Evolutionary conservation across 2,113 vertebrate species (phyloP), one percentile per base, ranked within the genome.

Genomic region (Cottus gobio): DNA sequence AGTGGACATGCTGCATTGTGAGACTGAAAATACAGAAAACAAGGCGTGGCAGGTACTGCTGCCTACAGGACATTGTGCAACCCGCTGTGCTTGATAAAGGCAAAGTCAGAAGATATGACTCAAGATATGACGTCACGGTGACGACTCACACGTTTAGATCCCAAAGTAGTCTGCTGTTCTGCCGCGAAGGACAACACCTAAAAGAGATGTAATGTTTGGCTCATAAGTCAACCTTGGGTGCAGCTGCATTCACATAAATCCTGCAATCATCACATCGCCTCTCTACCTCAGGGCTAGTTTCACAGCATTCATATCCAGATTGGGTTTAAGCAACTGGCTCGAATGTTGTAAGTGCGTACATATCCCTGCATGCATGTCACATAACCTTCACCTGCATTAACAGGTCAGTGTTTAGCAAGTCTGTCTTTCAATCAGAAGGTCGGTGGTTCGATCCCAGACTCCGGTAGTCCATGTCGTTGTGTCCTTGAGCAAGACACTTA

Each of bases 41-140:
- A n/a, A 1, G 26, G 57, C 7, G 5, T 1, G 1, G 44, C 9
- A 39, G 56, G 31, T 62, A 31, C 22, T 74, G 58, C 15, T 74
- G 30, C 42, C 50, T 4, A 42, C 30, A 22, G 22, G 63, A 12
- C 0, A 12, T 13, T 24, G 57, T 80, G 28, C 42, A 70, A 39
- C 30, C 61, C 7, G 67, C 31, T 60, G 70, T 75, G 69, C 80
- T 81, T 65, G 66, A 86, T 61, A 22, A 81, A 24, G 42, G 54
- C 1, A 0, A 50, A 77, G 60, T 37, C 75, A 57, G 50, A 70
- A 42, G 18, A 75, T 26, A n/a, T 26, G 75, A 75, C 22, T 50
- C 54, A 44, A 31, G n/a, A n/a, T n/a, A n/a, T n/a, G 57, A 66
- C 52, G 48, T 65, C 61, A 56, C 9, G 22, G 24, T n/a, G 62